Conservation (phyloP, 2,113 vertebrate genomes). For the Odontophorus gujanensis region DNA sequence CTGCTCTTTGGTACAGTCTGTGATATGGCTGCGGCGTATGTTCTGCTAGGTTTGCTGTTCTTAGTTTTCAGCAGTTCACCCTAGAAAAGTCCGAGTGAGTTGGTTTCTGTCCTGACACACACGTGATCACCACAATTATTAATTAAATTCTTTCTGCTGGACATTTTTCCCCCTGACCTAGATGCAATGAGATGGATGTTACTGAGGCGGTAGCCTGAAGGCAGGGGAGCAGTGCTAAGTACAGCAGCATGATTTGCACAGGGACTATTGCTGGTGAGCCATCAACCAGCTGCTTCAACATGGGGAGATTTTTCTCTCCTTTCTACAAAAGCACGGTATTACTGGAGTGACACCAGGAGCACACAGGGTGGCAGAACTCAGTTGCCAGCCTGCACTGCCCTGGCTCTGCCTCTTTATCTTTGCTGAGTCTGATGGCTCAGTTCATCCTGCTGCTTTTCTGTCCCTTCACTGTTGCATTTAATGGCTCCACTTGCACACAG, state of each 20-base stretch:
- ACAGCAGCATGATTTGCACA: not conserved
- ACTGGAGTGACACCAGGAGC: not conserved
- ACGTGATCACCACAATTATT: fast-evolving
- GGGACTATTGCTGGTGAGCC: not conserved
- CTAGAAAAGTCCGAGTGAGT: not conserved
- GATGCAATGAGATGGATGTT: not conserved
- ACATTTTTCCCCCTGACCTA: not conserved
- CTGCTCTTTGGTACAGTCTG: not conserved
- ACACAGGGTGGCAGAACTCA: not conserved
- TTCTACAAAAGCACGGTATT: not conserved
- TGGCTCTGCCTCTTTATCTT: fast-evolving
- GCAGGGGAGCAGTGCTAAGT: not conserved
- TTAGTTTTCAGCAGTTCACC: not conserved
- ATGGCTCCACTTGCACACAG: not conserved
- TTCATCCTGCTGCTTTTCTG: not conserved
- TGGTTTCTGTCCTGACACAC: not conserved
- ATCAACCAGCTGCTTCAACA: not conserved
- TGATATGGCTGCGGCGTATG: not conserved
- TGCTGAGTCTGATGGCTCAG: not conserved
- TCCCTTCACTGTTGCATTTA: not conserved
- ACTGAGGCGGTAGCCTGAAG: not conserved
- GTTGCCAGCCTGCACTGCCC: not conserved
- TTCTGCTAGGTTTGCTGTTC: not conserved
- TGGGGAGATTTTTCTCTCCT: not conserved
- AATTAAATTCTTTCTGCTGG: not conserved